Evolutionary conservation across 2,888 invertebrate genomes (phyloP), one percentile per base, ranked within the genome.

Genomic region (Antheraea assamensis): DNA sequence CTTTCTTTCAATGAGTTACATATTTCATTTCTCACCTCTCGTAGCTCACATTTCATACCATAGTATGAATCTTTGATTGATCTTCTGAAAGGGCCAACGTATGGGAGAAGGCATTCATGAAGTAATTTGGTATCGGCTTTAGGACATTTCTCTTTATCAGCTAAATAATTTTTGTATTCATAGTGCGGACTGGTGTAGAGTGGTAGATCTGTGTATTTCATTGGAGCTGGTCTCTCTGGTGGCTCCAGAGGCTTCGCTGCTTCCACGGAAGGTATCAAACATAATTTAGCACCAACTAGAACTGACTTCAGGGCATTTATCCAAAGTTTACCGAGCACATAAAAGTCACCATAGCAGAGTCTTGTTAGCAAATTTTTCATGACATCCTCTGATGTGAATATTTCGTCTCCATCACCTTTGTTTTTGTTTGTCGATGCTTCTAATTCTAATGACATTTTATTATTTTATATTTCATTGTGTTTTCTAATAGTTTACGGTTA

Each of bases 191-290:
- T 79, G 71, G 82, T 74, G 79, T 92, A 91, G 0, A 92, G 27
- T 0, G 92, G 89, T 0, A 93, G 76, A 3, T 93, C 92, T 73
- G 82, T 84, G 72, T 87, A 90, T 74, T 83, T 90, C 91, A 92
- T 92, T 3, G 82, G 82, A 0, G 91, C 88, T 1, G 92, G 92
- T 72, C 76, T 87, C 55, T 81, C 73, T 0, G 90, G 89, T 3
- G 79, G 58, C 3, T 82, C 82, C 0, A 79, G 73, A 0, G 74
- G 75, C 1, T 75, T 64, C 0, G 79, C 79, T 1, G 90, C 89
- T 17, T 85, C n/a, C 0, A 91, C 87, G 0, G 78, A 75, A 2
- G 92, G 92, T 2, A 92, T 75, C 0, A 90, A 4, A 2, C 79
- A 76, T 5, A 88, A 71, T n/a, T 84, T 84, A 0, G 80, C 73